These are phyloP conservation scores for Pristionchus arcanus DNA, from an alignment of 2,888 invertebrate species.

Conservation along the genomic window DNA sequence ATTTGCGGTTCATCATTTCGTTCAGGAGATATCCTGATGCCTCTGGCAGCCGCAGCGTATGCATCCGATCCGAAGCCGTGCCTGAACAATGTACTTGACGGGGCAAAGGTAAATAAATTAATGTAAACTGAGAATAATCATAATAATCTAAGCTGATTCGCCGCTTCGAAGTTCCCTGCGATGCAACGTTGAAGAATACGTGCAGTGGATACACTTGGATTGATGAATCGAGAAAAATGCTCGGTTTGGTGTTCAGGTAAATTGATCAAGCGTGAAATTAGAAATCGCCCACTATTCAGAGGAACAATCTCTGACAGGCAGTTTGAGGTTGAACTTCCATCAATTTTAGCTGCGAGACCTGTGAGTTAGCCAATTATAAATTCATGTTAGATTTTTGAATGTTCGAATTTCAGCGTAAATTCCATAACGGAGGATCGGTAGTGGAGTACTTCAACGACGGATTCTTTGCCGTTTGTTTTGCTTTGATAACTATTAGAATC, in stretches of 20 bases:
- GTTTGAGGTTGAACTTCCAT: neutral
- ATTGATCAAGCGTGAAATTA: neutral
- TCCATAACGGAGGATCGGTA: neutral
- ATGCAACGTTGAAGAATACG: neutral
- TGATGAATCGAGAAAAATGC: neutral
- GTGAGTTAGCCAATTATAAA: neutral
- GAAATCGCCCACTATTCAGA: neutral
- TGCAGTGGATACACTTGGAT: constrained; percentile 17
- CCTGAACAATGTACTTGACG: neutral
- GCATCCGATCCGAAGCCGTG: neutral
- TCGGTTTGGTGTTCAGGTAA: constrained; percentile 16
- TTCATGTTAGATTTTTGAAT: neutral
- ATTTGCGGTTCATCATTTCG: too few relatives aligned
- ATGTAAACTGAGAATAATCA: neutral
- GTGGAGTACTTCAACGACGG: neutral
- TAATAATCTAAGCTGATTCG: neutral
- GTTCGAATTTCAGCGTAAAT: neutral
- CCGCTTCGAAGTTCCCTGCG: neutral
- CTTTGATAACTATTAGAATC: too few relatives aligned
- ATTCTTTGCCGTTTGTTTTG: neutral
- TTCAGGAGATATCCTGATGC: neutral
- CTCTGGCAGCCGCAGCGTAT: neutral
- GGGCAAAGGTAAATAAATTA: neutral
- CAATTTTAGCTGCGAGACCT: neutral
- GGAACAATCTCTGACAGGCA: neutral